Percentiles rank a stretch among this genome's conserved stretches.
These are phyloP conservation scores for Poeciliopsis gracilis DNA, from an alignment of 2,797 vertebrate genomes.

Conservation along the genomic window DNA sequence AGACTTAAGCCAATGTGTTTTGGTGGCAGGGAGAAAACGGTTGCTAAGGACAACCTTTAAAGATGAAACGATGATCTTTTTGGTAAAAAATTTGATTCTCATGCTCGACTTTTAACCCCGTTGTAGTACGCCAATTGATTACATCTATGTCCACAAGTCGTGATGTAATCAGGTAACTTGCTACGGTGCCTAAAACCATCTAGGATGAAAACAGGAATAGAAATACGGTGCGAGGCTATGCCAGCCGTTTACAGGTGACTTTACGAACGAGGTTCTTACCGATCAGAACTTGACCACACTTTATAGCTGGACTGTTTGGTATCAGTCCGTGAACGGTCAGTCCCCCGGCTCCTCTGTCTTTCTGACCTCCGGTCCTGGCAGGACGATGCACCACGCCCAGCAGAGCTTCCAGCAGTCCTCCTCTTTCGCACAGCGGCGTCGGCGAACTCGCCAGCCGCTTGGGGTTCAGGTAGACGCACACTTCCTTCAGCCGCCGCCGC, in stretches of 20 bases:
- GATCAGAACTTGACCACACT: slow-evolving; percentile 88
- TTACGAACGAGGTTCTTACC: slow-evolving; percentile 81
- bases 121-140: too few relatives aligned
- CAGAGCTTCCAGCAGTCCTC: slow-evolving; percentile 87
- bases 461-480: slow-evolving; percentile 91
- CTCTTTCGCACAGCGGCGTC: slow-evolving; percentile 67
- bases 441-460: slow-evolving; percentile 79
- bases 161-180: neutral
- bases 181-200: neutral
- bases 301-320: slow-evolving; percentile 88
- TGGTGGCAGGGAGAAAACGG: neutral
- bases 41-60: too few relatives aligned
- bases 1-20: neutral
- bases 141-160: too few relatives aligned
- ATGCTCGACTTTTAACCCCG: neutral
- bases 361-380: slow-evolving; percentile 76
- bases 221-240: neutral
- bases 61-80: too few relatives aligned
- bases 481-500: slow-evolving; percentile 85
- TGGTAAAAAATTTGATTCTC: too few relatives aligned
- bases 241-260: neutral
- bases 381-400: slow-evolving; percentile 90
- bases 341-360: slow-evolving; percentile 70
- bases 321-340: slow-evolving; percentile 89
- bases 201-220: neutral